A percentile compares a stretch with the other conserved stretches of the same genome.
Evolutionary conservation across 2,113 vertebrate genomes (phyloP).

Genomic region (Sitta europaea): DNA sequence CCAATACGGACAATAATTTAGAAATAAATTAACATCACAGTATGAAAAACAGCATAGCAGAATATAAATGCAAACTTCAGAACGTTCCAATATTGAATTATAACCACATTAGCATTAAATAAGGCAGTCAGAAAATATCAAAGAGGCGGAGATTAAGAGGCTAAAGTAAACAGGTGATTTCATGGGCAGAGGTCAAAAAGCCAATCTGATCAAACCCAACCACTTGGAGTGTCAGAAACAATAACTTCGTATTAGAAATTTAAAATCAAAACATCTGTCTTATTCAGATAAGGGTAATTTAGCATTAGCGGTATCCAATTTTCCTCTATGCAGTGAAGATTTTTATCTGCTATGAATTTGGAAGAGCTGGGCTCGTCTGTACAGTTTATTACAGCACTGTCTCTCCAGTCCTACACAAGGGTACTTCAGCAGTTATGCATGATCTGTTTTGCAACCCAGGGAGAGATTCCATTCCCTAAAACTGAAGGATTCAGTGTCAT

Average conservation of each 20-base stretch:
- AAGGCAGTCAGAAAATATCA: neutral
- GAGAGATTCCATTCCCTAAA: neutral
- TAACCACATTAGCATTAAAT: neutral
- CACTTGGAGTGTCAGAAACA: neutral
- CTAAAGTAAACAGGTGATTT: neutral
- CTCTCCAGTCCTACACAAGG: neutral
- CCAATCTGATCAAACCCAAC: neutral
- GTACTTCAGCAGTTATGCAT: neutral
- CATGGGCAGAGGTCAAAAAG: neutral
- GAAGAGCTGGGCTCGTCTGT: neutral
- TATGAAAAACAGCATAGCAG: neutral
- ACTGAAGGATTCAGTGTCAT: neutral
- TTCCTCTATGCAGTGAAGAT: neutral
- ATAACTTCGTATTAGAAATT: neutral
- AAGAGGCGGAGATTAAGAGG: neutral
- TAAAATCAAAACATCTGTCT: neutral
- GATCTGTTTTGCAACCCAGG: neutral
- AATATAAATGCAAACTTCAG: neutral
- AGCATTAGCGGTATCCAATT: neutral
- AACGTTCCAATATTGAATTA: neutral
- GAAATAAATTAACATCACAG: neutral
- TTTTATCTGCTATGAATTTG: neutral
- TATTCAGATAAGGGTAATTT: neutral
- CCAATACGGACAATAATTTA: neutral
- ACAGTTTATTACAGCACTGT: neutral